Percentiles rank a stretch among this genome's conserved stretches.
These are phyloP conservation scores for Sterrhoptilus dennistouni DNA, from an alignment of 2,113 vertebrate species.

Conservation along the genomic window DNA sequence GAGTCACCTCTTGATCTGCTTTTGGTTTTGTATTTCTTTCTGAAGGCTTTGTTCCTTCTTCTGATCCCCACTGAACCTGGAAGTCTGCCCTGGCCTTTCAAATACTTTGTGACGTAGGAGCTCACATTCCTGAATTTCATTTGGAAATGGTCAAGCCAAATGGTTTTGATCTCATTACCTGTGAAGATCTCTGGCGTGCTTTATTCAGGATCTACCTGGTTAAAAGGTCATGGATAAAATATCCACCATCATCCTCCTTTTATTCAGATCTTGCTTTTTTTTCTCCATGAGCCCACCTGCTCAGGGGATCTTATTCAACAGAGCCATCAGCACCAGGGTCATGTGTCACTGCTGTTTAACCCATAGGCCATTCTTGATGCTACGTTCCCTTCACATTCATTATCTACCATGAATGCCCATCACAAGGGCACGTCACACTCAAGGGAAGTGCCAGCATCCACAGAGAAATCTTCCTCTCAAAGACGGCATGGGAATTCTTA, in stretches of 20 bases:
- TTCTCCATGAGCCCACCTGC: not conserved
- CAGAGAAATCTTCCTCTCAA: not conserved
- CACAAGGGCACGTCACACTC: not conserved
- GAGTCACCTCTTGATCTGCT: not conserved
- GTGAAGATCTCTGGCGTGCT: not conserved
- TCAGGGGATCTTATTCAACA: not conserved
- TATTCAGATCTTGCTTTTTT: not conserved
- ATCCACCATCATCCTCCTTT: rapidly evolving
- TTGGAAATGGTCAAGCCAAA: not conserved
- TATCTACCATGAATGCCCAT: not conserved
- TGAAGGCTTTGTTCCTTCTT: not conserved
- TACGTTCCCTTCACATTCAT: not conserved
- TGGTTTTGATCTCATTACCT: not conserved
- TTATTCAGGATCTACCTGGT: not conserved
- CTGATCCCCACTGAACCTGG: not conserved
- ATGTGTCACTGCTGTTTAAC: not conserved
- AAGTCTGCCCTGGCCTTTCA: not conserved
- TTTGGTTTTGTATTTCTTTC: not conserved
- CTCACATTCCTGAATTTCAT: not conserved
- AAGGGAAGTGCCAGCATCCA: not conserved
- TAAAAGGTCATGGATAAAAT: not conserved
- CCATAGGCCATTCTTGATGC: not conserved
- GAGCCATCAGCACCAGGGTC: not conserved
- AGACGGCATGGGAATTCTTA: not conserved
- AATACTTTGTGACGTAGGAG: not conserved